These are phyloP conservation scores for Erythrolamprus reginae DNA, from an alignment of 2,113 vertebrate genomes.

Conservation along the genomic window DNA sequence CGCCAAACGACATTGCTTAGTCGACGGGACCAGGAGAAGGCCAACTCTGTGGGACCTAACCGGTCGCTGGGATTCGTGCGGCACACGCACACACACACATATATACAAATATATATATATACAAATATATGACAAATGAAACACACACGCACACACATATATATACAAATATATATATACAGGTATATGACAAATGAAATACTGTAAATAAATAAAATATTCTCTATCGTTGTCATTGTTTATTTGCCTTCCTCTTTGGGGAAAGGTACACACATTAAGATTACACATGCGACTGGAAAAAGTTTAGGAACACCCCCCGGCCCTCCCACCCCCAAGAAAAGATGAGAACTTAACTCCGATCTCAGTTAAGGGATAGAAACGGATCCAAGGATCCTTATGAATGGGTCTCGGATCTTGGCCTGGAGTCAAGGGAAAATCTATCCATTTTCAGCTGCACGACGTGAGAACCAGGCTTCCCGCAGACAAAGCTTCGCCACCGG, in stretches of 20 bases:
- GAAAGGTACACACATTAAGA: neutral
- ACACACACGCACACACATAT: too few relatives aligned
- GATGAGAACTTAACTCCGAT: neutral
- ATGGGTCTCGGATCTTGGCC: neutral
- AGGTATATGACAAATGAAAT: too few relatives aligned
- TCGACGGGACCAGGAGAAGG: too few relatives aligned
- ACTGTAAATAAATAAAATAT: too few relatives aligned
- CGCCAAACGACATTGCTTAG: too few relatives aligned
- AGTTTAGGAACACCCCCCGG: neutral
- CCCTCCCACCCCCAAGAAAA: neutral
- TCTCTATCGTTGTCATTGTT: neutral
- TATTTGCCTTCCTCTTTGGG: neutral
- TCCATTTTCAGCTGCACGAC: neutral
- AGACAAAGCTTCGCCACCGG: neutral
- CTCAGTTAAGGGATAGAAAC: neutral
- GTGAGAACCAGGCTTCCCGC: neutral
- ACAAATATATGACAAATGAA: too few relatives aligned
- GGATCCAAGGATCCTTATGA: neutral
- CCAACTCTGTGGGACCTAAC: too few relatives aligned
- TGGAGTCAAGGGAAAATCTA: neutral
- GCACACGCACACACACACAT: too few relatives aligned
- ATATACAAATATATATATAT: too few relatives aligned
- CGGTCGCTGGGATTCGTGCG: too few relatives aligned
- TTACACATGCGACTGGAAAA: neutral
- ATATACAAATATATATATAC: too few relatives aligned